Base-by-base conservation (phyloP, 2,888 invertebrate species). In the Charanyca ferruginea region DNA sequence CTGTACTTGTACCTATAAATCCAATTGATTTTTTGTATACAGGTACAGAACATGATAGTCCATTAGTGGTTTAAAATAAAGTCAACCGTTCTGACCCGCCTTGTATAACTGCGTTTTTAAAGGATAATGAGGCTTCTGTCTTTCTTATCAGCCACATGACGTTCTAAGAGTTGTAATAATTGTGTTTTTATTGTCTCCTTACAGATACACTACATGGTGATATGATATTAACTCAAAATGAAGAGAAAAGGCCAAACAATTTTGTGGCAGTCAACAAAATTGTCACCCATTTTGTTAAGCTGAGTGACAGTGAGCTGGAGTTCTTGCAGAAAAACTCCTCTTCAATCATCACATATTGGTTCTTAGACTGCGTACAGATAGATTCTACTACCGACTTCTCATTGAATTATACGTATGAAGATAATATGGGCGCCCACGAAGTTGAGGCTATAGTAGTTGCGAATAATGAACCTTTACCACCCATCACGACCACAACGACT, bases 391-490 rank as follows among this genome's bases (percentile, higher is more conserved):
- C 94, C 59, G 96, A 97, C 83, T 96, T 96, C 48, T 91, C 94
- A 11, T 96, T 97, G 73, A 90, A 93, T 57, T 96, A 96, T 81
- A 97, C 97, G 69, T 98, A 97, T 86, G 94, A 96, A 0, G 94
- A 96, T 81, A 93, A 96, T 5, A 96, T 97, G 88, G 88, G 92
- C 64, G 92, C 94, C 41, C 97, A 97, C 86, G 91, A 95, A 41
- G 92, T 98, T 53, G 97, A 98, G 88, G 97, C 97, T 1, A 90
- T 98, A 70, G 96, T 98, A 35, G 96, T 97, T 53, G 97, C 97
- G 5, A 97, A 97, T 48, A 97, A 97, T 87, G 96, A 97, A 63
- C 96, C 97, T 11, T 87, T 96, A 1, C 95, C 96, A 0, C 95
- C 96, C 0, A 90, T 96, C 1, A 96, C 82, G 13, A 79, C 81